A percentile compares a stretch with the other conserved stretches of the same genome.
phyloP scores from a whole-genome alignment of 2,113 vertebrate genomes.

The Romanogobio albipinnatus region DNA sequence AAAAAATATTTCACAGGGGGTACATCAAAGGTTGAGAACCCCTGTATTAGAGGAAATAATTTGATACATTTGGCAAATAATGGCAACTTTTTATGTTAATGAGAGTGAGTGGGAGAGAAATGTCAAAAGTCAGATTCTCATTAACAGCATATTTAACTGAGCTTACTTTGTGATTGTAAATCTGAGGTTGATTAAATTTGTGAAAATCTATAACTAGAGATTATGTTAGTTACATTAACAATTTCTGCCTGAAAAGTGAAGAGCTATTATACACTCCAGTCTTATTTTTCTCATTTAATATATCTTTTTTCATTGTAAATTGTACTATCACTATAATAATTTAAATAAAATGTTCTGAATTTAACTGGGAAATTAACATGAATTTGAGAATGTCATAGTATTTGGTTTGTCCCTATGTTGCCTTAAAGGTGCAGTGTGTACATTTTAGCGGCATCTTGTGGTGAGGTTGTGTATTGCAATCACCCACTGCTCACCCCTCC shows the following conservation, averaged over 20 bases:
- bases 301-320: not conserved
- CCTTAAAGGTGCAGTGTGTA: too few relatives aligned
- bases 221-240: not conserved
- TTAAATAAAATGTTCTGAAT: not conserved
- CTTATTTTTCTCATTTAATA: not conserved
- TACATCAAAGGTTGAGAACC: too few relatives aligned
- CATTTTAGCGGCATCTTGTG: too few relatives aligned
- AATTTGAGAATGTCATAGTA: not conserved
- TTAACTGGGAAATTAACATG: not conserved
- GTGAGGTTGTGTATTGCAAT: too few relatives aligned
- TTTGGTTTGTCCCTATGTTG: not conserved
- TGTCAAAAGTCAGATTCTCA: conserved; percentile 18
- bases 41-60: not conserved
- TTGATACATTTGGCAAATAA: not conserved
- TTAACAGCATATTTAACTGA: conserved; percentile 3
- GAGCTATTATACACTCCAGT: not conserved
- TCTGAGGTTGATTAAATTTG: conserved; percentile 12
- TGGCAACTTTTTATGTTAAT: conserved; percentile 10
- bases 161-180: conserved; percentile 23
- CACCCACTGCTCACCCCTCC: too few relatives aligned
- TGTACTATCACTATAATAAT: not conserved
- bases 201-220: conserved; percentile 4
- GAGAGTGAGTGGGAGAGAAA: conserved; percentile 12
- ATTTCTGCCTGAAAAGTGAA: not conserved
- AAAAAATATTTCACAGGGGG: too few relatives aligned